A percentile compares a stretch with the other conserved stretches of the same genome.
These are phyloP conservation scores for Encarsia formosa DNA, from an alignment of 2,888 invertebrate genomes.

Conservation along the genomic window DNA sequence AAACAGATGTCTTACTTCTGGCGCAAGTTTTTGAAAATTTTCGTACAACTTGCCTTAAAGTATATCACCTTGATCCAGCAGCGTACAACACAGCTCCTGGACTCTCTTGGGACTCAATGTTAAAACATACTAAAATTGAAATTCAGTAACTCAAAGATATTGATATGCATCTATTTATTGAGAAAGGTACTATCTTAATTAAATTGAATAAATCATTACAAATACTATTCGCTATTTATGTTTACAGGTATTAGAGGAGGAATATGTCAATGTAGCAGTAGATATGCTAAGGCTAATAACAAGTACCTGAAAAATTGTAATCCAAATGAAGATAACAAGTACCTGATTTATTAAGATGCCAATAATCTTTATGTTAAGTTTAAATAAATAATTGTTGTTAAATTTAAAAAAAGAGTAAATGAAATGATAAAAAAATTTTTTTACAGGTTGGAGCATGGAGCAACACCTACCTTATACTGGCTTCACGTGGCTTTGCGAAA, in stretches of 20 bases:
- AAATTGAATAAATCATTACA: no score
- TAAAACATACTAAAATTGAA: conserved; percentile 13
- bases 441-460: no score
- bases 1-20: conserved; percentile 6
- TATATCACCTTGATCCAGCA: conserved; percentile 18
- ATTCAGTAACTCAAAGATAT: conserved; percentile 14
- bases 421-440: no score
- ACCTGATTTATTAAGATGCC: conserved; percentile 29
- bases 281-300: conserved; percentile 28
- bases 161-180: conserved; percentile 18
- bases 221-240: no score
- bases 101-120: conserved; percentile 22
- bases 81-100: conserved; percentile 24
- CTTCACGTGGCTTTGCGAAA: no score
- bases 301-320: conserved; percentile 27
- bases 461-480: no score
- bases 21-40: conserved; percentile 22
- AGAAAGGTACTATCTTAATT: no score
- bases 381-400: no score
- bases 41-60: conserved; percentile 22
- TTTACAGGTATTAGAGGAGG: no score
- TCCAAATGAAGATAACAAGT: conserved; percentile 11
- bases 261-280: conserved; percentile 4
- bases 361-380: no score
- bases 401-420: no score